phyloP scores from a whole-genome alignment of 2,797 vertebrate genomes.

The Phrynocephalus vlangalii region DNA sequence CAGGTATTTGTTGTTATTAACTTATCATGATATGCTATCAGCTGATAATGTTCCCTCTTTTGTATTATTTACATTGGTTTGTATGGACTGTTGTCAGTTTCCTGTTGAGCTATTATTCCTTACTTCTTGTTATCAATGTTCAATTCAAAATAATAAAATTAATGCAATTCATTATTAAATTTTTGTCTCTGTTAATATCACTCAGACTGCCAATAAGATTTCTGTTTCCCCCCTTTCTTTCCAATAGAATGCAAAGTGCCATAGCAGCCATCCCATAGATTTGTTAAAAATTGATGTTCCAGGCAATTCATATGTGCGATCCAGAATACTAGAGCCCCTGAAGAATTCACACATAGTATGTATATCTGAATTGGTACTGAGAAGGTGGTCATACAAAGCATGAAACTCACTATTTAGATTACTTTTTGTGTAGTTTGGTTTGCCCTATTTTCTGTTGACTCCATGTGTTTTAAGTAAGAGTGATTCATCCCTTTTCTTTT shows the following conservation, averaged over 20 bases:
- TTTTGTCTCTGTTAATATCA: background rate
- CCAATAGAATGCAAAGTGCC: conserved; percentile 83
- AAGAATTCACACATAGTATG: conserved; percentile 79
- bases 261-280: conserved; percentile 74
- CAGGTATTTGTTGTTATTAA: too few species aligned
- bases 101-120: background rate
- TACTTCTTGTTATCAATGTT: background rate
- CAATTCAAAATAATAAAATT: background rate
- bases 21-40: too few species aligned
- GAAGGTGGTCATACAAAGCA: background rate
- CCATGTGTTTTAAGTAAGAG: too few species aligned
- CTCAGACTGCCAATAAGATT: conserved; percentile 10
- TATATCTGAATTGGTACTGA: background rate
- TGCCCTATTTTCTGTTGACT: too few species aligned
- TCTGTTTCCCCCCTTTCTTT: conserved; percentile 37
- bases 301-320: conserved; percentile 32
- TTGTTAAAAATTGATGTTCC: conserved; percentile 72
- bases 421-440: too few species aligned
- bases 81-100: background rate
- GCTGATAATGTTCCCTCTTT: background rate
- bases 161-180: background rate
- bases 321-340: conserved; percentile 82
- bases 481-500: too few species aligned
- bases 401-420: background rate
- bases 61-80: background rate